Evolutionary conservation across 2,888 invertebrate genomes (phyloP), one percentile per base, ranked within the genome.

Genomic region (Leucophenga montana): DNA sequence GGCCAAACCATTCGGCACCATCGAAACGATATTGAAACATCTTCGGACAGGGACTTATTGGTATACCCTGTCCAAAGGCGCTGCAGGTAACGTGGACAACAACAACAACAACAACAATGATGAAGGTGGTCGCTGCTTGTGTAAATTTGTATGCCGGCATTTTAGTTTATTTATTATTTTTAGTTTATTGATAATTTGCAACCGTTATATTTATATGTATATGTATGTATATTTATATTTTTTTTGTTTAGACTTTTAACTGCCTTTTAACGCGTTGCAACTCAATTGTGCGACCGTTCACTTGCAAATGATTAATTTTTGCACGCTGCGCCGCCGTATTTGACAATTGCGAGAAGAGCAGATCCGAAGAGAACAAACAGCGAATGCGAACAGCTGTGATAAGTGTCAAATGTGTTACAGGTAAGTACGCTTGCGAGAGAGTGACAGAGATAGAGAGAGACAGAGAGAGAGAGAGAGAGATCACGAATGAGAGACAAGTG

Each of bases 1-100:
- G 70, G 5, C 90, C 91, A 76, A 88, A 89, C 80, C 90, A 86
- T 64, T 88, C 85, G 2, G 79, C 79, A 6, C 88, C 88, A 73
- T 90, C 89, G 71, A 84, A 88, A 64, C 84, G 82, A 77, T 91
- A 91, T 71, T 87, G 86, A 70, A 89, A 89, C 56, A 86, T 76
- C 71, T 87, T 85, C 11, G 88, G 89, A 56, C 89, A 89, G 44
- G 88, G 88, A 76, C 85, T 87, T 14, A 82, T 75, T 11, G 88
- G 89, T 68, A 86, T 80, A 27, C 84, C 80, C 68, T 87, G 88
- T 1, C 83, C 79, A 46, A 83, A 69, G 27, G 78, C 76, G 74
- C 79, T 80, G 66, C 79, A 79, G 16, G 79, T 73, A 53, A 76
- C 76, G 59, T 77, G 77, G 33, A 78, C 71, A 31, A 80, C 67